Base-by-base conservation (phyloP, 2,888 invertebrate genomes). In the Melinopterus prodromus region DNA sequence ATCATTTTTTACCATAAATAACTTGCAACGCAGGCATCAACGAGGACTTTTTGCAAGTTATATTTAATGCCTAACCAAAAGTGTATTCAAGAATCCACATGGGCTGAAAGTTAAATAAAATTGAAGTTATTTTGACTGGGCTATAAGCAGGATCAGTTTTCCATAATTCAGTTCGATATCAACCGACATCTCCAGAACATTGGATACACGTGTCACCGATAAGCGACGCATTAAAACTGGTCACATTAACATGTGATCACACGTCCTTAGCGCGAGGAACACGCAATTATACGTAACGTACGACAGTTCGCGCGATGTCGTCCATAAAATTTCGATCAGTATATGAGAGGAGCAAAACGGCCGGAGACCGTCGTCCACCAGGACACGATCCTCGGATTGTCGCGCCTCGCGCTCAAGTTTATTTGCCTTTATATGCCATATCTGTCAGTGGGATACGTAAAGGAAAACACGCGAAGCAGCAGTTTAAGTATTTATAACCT, bases 401-500 rank as follows among this genome's bases (percentile, higher is more conserved):
- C 53, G 53, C 53, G 53, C 53, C 53, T 53, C 26, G 26, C 26
- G 26, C 26, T 26, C 53, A 53, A 69, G 16, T 77, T 77, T 77
- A 77, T 77, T 77, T 77, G 77, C 69, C 77, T 77, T 53, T 53
- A 53, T 53, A 53, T 53, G 53, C 76, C 71, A 71, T 78, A 80
- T 80, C 76, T 38, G 77, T 78, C 76, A 70, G 76, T 71, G 71
- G 53, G 76, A 76, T 76, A 80, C 71, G 78, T 70, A 78, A 75
- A 71, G 70, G 75, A 36, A 80, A 78, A 78, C 80, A 80, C 80
- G 80, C 78, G 76, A 80, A 78, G 75, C 35, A 53, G 80, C 80
- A 78, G 76, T 80, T 80, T 80, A 80, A 38, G 74, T 77, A 78
- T 78, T 78, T 75, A 76, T 76, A 78, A 78, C 78, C 76, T 80